These are phyloP conservation scores for Nematostella vectensis DNA, from an alignment of 92 coral and sea anemone genomes.

Conservation along the genomic window DNA sequence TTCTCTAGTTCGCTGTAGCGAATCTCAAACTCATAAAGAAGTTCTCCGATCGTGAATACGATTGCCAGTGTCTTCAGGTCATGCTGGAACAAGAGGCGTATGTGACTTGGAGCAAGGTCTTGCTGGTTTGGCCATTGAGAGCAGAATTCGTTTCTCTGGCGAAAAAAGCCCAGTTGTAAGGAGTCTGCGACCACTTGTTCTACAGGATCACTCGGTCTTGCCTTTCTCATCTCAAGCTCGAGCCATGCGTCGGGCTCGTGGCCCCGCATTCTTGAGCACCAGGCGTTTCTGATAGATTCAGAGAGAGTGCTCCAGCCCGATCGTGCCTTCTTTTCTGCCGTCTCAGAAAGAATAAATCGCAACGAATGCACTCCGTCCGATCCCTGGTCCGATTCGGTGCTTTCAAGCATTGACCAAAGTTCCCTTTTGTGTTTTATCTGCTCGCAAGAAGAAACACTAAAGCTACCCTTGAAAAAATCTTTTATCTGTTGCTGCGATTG, in stretches of 20 bases:
- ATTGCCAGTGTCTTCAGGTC: conserved; percentile 64
- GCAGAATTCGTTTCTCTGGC: conserved; percentile 43
- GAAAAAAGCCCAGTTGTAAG: conserved; percentile 69
- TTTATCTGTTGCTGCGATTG: background rate
- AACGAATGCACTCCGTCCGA: conserved; percentile 20
- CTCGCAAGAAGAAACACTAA: background rate
- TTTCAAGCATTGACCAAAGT: background rate
- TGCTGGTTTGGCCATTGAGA: conserved; percentile 62
- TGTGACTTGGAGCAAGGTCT: conserved; percentile 9
- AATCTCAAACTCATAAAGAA: conserved; percentile 39
- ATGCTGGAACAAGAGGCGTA: conserved; percentile 71
- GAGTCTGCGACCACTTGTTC: conserved; percentile 53
- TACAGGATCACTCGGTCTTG: conserved; percentile 23
- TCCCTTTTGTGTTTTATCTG: background rate
- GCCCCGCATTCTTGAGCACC: conserved; percentile 51
- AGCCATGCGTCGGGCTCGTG: conserved; percentile 42
- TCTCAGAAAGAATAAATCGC: conserved; percentile 32
- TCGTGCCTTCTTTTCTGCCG: conserved; percentile 10
- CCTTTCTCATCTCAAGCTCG: conserved; percentile 21
- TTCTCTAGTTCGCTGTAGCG: conserved; percentile 71
- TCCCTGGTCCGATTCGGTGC: background rate
- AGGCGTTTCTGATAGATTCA: conserved; percentile 30
- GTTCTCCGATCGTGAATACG: conserved; percentile 31
- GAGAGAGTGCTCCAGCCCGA: conserved; percentile 31
- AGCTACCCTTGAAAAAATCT: conserved; percentile 6